Evolutionary conservation across 1,140 invertebrate species (phyloP), one percentile per base, ranked within the genome.

Genomic region (Platyscapa corneri): DNA sequence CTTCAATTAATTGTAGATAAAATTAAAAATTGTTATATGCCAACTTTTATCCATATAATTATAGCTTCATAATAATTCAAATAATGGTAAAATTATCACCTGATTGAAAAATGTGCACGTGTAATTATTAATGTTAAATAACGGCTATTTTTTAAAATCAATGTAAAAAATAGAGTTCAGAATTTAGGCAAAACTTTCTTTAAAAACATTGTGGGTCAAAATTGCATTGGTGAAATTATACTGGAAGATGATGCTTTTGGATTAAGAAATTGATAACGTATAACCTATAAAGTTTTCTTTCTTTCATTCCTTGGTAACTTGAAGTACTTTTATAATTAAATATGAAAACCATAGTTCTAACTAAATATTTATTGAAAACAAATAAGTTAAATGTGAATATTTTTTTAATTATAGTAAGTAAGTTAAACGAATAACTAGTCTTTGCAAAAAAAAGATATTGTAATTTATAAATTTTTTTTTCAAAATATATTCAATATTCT

Each of bases 21-120:
- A n/a, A n/a, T n/a, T n/a, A n/a, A n/a, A n/a, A n/a, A n/a, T n/a
- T n/a, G n/a, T n/a, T n/a, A n/a, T n/a, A n/a, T n/a, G n/a, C n/a
- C n/a, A n/a, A n/a, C n/a, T n/a, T n/a, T n/a, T n/a, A n/a, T n/a
- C n/a, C n/a, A n/a, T n/a, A n/a, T n/a, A n/a, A n/a, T n/a, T n/a
- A n/a, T n/a, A n/a, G n/a, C n/a, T n/a, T n/a, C n/a, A n/a, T n/a
- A n/a, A n/a, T n/a, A n/a, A n/a, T n/a, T n/a, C n/a, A n/a, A n/a
- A n/a, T n/a, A n/a, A n/a, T n/a, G 46, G 83, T 85, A 34, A 81
- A 39, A 32, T 65, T 87, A 32, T 90, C 89, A 90, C 89, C 89
- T 85, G 87, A n/a, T 82, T 79, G 5, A 60, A 64, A 75, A 80
- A 56, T 32, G 37, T n/a, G 79, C 79, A 77, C 79, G 78, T 82